These are phyloP conservation scores for Trematomus bernacchii DNA, from an alignment of 2,797 vertebrate species.

Conservation along the genomic window DNA sequence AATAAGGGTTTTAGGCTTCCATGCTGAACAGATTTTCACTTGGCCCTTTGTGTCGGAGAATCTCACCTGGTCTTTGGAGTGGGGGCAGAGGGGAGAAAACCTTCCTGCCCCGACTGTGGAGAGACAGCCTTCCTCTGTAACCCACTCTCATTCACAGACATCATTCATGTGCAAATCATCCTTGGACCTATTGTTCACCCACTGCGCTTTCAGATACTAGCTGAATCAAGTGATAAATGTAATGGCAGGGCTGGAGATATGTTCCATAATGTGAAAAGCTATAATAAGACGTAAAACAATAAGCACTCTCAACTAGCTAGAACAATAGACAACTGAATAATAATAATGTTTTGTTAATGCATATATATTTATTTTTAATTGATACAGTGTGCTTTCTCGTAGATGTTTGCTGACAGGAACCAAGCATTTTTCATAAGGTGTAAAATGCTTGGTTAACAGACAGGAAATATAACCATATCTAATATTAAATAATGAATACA, in stretches of 20 bases:
- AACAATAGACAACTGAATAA: slow-evolving; percentile 23
- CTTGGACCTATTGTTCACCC: slow-evolving; percentile 77
- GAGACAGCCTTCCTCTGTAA: slow-evolving; percentile 82
- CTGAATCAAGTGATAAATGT: slow-evolving; percentile 83
- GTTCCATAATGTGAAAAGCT: slow-evolving; percentile 61
- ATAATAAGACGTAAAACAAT: slow-evolving; percentile 45
- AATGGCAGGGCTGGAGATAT: slow-evolving; percentile 72
- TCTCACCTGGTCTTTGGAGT: slow-evolving; percentile 85
- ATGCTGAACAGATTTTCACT: slow-evolving; percentile 76
- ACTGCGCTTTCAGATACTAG: slow-evolving; percentile 80
- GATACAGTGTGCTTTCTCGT: neutral
- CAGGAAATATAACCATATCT: too few relatives aligned
- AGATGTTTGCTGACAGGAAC: neutral
- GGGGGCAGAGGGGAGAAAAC: slow-evolving; percentile 77
- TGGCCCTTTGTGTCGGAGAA: slow-evolving; percentile 82
- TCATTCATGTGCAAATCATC: slow-evolving; percentile 88
- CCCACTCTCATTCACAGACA: slow-evolving; percentile 83
- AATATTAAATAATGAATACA: too few relatives aligned
- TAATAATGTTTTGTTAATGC: neutral
- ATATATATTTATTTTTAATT: neutral
- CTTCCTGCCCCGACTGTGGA: slow-evolving; percentile 74
- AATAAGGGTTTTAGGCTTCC: slow-evolving; percentile 74
- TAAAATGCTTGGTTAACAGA: neutral
- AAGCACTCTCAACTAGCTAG: slow-evolving; percentile 15
- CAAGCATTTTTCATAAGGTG: neutral